Evolutionary conservation across 1,140 invertebrate species (phyloP).

Genomic region (Cepaea nemoralis): DNA sequence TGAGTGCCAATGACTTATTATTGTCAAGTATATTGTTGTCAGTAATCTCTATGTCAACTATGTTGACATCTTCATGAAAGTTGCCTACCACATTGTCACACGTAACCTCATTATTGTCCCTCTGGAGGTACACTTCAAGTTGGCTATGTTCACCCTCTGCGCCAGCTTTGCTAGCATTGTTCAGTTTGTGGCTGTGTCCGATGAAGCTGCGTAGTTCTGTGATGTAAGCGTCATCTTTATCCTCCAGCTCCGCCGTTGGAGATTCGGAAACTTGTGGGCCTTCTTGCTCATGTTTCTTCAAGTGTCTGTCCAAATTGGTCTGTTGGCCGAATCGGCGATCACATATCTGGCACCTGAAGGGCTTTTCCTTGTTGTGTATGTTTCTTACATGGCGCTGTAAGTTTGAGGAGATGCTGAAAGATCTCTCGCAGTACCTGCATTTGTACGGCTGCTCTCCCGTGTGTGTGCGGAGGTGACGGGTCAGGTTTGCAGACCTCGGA

Average conservation of each 20-base stretch:
- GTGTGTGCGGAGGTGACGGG: slow-evolving; percentile 94
- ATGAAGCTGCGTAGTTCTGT: too few species aligned
- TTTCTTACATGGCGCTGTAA: slow-evolving; percentile 97
- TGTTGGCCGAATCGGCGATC: slow-evolving; percentile 98
- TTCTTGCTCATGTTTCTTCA: slow-evolving; percentile 92
- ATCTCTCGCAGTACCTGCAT: slow-evolving; percentile 97
- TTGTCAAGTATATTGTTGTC: too few species aligned
- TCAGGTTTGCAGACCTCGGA: slow-evolving; percentile 95
- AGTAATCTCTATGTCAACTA: too few species aligned
- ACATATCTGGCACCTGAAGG: slow-evolving; percentile 82
- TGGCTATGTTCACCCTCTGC: too few species aligned
- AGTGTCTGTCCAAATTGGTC: slow-evolving; percentile 94
- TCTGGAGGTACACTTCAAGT: too few species aligned
- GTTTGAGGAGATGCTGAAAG: slow-evolving; percentile 98
- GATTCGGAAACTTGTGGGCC: slow-evolving; percentile 79
- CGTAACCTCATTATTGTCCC: too few species aligned
- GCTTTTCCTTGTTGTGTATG: slow-evolving; percentile 94
- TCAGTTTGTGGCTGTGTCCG: too few species aligned
- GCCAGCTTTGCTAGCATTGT: too few species aligned
- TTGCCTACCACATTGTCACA: too few species aligned
- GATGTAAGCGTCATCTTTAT: too few species aligned
- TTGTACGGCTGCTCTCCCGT: slow-evolving; percentile 97
- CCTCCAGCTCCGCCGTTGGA: slow-evolving; percentile 83
- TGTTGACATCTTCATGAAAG: too few species aligned
- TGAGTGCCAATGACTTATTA: too few species aligned